phyloP scores from a whole-genome alignment of 2,797 vertebrate genomes.

The Sciurus carolinensis region DNA sequence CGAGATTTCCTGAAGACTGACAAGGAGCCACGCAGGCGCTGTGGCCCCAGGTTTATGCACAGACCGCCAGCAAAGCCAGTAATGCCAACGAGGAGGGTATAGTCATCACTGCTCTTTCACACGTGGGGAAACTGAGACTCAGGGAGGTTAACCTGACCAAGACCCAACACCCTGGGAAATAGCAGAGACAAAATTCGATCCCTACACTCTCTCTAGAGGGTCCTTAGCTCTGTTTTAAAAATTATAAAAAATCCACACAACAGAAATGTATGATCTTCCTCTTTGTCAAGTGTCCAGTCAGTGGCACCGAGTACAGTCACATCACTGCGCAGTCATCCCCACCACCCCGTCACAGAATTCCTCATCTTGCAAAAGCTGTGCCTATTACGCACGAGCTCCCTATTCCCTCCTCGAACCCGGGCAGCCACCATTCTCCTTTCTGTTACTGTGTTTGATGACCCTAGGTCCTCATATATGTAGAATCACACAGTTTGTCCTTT shows the following conservation, averaged over 20 bases:
- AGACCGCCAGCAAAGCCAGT: background rate
- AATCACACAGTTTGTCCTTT: background rate
- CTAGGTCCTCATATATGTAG: background rate
- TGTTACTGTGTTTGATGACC: background rate
- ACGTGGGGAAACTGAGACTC: background rate
- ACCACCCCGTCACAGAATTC: background rate
- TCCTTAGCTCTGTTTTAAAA: background rate
- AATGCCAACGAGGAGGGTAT: rapidly evolving
- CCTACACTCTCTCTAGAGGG: background rate
- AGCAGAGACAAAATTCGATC: background rate
- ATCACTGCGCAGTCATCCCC: rapidly evolving
- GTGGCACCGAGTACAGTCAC: background rate
- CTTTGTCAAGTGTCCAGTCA: background rate
- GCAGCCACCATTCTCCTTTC: background rate
- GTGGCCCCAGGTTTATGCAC: rapidly evolving
- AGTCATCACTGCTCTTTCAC: background rate
- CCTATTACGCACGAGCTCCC: background rate
- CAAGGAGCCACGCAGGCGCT: rapidly evolving
- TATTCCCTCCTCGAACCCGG: background rate
- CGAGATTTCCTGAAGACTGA: background rate
- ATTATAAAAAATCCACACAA: background rate
- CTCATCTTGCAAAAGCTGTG: background rate
- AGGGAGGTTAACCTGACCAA: background rate
- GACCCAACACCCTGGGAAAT: background rate
- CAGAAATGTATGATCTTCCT: background rate